Percentiles rank a stretch among this genome's conserved stretches.
These are phyloP conservation scores for Antechinus stuartii DNA, from an alignment of 2,113 vertebrate species.

Conservation along the genomic window DNA sequence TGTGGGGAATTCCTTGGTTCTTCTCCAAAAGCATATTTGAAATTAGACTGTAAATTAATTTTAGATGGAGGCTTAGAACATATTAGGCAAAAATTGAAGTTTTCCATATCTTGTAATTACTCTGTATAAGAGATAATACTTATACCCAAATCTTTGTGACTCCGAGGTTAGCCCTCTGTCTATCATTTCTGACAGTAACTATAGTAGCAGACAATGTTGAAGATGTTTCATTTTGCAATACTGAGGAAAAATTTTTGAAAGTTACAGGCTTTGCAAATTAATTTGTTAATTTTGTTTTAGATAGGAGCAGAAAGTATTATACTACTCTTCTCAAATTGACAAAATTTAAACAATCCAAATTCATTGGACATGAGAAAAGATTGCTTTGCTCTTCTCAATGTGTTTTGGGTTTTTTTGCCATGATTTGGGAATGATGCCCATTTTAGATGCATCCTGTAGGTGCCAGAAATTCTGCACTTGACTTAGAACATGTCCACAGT, in stretches of 20 bases:
- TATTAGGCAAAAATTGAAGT: not conserved
- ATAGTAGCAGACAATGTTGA: conserved; percentile 66
- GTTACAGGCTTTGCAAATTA: conserved; percentile 5
- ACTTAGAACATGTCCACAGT: fast-evolving
- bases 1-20: not conserved
- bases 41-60: not conserved
- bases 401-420: not conserved
- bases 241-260: conserved; percentile 56
- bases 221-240: conserved; percentile 49
- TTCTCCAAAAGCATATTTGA: not conserved
- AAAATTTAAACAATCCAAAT: conserved; percentile 64
- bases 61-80: not conserved
- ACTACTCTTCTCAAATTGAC: conserved; percentile 35
- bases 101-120: not conserved
- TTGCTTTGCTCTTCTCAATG: conserved; percentile 38
- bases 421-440: not conserved
- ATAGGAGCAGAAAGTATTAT: conserved; percentile 51
- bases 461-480: not conserved
- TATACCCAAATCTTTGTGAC: not conserved
- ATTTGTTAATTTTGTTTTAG: conserved; percentile 60
- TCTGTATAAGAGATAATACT: not conserved
- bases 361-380: conserved; percentile 45
- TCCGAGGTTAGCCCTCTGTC: not conserved
- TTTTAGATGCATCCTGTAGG: conserved; percentile 27
- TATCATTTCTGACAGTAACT: not conserved